These are phyloP conservation scores for Megaustenia siamemsis DNA, from an alignment of 2,888 invertebrate species.

Conservation along the genomic window DNA sequence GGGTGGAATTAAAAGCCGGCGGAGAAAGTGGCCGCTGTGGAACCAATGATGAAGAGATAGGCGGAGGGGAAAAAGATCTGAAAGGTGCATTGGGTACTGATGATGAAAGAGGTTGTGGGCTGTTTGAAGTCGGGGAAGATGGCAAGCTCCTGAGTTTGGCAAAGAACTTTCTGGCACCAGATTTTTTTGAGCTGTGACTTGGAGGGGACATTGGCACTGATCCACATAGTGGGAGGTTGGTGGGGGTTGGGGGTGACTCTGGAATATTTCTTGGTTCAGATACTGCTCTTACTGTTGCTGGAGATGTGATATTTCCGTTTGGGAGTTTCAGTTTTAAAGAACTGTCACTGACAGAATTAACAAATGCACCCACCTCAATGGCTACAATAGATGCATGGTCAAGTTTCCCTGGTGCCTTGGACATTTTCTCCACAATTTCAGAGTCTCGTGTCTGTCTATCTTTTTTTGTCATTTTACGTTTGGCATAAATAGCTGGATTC, in stretches of 20 bases:
- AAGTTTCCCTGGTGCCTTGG: slow-evolving; percentile 90
- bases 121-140: slow-evolving; percentile 57
- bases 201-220: slow-evolving; percentile 52
- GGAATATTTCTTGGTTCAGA: slow-evolving; percentile 33
- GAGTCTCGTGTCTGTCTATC: slow-evolving; percentile 76
- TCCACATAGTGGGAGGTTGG: slow-evolving; percentile 51
- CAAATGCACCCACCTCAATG: slow-evolving; percentile 84
- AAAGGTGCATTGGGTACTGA: slow-evolving; percentile 39
- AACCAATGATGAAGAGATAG: slow-evolving; percentile 25
- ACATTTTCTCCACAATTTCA: slow-evolving; percentile 86
- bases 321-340: slow-evolving; percentile 8
- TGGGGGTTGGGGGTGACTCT: slow-evolving; percentile 52
- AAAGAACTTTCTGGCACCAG: slow-evolving; percentile 72
- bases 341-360: slow-evolving; percentile 68
- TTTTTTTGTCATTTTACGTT: slow-evolving; percentile 73
- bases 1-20: slow-evolving; percentile 48
- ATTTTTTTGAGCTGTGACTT: slow-evolving; percentile 63
- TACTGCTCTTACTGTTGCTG: slow-evolving; percentile 11
- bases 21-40: slow-evolving; percentile 22
- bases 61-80: slow-evolving; percentile 37
- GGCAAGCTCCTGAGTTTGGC: slow-evolving; percentile 66
- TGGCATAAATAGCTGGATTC: slow-evolving; percentile 82
- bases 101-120: slow-evolving; percentile 43
- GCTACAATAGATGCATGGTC: slow-evolving; percentile 93
- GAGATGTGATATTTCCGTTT: slow-evolving; percentile 31